phyloP scores from a whole-genome alignment of 2,797 vertebrate species.

The Denticeps clupeoides region DNA sequence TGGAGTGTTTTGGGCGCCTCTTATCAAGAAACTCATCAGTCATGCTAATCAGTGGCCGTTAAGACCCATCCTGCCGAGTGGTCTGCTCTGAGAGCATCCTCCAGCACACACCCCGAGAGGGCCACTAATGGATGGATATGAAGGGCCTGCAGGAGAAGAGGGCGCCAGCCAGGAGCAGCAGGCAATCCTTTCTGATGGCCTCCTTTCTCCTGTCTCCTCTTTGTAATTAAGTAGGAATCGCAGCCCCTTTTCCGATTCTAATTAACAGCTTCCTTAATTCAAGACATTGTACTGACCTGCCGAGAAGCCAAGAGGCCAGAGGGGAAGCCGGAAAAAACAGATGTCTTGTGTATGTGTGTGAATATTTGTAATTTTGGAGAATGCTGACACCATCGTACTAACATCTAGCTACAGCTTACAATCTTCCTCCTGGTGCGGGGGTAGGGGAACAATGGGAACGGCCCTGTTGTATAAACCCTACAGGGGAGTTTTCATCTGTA shows the following conservation, averaged over 20 bases:
- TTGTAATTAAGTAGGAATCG: slow-evolving; percentile 39
- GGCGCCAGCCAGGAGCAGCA: slow-evolving; percentile 44
- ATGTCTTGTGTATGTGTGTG: background rate
- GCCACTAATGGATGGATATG: background rate
- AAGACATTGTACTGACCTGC: background rate
- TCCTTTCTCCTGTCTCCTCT: slow-evolving; percentile 41
- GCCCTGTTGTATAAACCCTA: too few species aligned
- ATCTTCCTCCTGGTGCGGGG: too few species aligned
- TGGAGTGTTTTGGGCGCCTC: background rate
- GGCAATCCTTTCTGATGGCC: slow-evolving; percentile 11
- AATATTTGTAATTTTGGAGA: too few species aligned
- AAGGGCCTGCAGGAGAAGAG: slow-evolving; percentile 4
- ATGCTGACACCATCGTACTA: too few species aligned
- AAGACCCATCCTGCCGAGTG: background rate
- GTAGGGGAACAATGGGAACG: too few species aligned
- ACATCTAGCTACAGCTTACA: too few species aligned
- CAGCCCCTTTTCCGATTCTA: slow-evolving; percentile 11
- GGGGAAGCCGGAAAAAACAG: background rate
- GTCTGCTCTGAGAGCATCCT: background rate
- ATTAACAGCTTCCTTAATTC: slow-evolving; percentile 11
- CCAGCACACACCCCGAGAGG: background rate
- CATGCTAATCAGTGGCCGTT: background rate
- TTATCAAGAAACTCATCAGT: background rate
- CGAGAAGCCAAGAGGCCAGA: background rate
- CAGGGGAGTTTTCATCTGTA: too few species aligned